Conservation (phyloP, 2,797 vertebrate species). For the Poecilia velifera region DNA sequence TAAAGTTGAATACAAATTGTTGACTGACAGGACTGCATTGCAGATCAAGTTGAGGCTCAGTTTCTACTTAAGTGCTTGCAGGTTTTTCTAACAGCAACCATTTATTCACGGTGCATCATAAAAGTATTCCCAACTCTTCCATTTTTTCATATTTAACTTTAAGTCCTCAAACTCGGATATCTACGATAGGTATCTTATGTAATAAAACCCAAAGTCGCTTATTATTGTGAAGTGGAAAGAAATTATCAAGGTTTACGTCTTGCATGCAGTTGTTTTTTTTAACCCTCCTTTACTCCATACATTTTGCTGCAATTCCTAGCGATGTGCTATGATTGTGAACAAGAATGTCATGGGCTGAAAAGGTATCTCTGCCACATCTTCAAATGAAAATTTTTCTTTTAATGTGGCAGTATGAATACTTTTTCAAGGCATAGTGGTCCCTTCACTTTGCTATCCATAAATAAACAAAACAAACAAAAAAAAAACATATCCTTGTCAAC, state of each 20-base stretch:
- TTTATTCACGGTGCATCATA: conserved; percentile 35
- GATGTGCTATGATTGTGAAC: not conserved
- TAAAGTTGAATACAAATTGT: conserved; percentile 36
- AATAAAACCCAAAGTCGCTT: not conserved
- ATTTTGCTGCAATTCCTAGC: not conserved
- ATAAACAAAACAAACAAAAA: conserved; percentile 22
- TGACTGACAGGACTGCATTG: conserved; percentile 48
- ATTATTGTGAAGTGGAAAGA: not conserved
- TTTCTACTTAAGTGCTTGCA: conserved; percentile 35
- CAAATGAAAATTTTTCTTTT: not conserved
- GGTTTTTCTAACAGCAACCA: conserved; percentile 57
- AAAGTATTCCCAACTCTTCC: not conserved
- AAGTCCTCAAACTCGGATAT: not conserved
- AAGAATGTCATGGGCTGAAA: not conserved
- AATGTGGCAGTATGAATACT: not conserved
- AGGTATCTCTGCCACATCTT: not conserved
- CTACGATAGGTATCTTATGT: not conserved
- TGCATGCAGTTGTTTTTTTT: not conserved
- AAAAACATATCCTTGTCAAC: conserved; percentile 36
- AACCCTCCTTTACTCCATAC: not conserved
- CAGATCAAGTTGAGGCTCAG: conserved; percentile 26
- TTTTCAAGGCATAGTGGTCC: conserved; percentile 10
- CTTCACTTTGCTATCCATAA: conserved; percentile 54
- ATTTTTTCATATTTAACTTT: not conserved
- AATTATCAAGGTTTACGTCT: not conserved